Evolutionary conservation across 2,113 vertebrate species (phyloP), one percentile per base, ranked within the genome.

Genomic region (Oenanthe oenanthe): DNA sequence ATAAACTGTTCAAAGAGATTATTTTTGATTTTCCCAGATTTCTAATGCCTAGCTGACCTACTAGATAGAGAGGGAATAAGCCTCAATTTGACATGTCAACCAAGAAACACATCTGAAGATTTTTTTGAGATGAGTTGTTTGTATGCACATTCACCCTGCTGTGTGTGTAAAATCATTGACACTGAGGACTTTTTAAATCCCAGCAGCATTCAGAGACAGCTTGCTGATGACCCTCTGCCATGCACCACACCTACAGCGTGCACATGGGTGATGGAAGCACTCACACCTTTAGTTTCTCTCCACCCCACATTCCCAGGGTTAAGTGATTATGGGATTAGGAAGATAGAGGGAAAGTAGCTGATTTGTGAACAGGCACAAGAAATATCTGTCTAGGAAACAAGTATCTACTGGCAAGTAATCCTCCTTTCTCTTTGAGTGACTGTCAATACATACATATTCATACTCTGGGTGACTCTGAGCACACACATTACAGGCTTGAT

Each of bases 361-460:
- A 50, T 73, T 75, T 94, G 74, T 21, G 82, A 89, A 75, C 21
- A 67, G 48, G 61, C 73, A 87, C 36, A 60, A 96, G 95, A 94
- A 87, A 42, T 88, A 82, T 72, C 92, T 95, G 50, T 95, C 93
- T 89, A 94, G 92, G 92, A 95, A 97, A 94, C 77, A 90, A 82
- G 78, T 56, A 88, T 81, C 85, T 94, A 88, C 77, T 77, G 75
- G 71, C 62, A 96, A 75, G 91, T 47, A 94, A 92, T 76, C 56
- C 58, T 88, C 25, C 84, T 54, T 94, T 77, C 48, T 89, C 66
- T 75, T 13, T n/a, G 60, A 89, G 65, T 31, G 81, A 74, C 48
- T 95, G 50, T 88, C 81, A 61, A n/a, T 48, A 42, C 60, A 76
- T 63, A 80, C 40, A 65, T 68, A 93, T 76, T 86, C 84, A 80